Evolutionary conservation across 2,113 vertebrate species (phyloP).

Genomic region (Oreochromis tanganicae): DNA sequence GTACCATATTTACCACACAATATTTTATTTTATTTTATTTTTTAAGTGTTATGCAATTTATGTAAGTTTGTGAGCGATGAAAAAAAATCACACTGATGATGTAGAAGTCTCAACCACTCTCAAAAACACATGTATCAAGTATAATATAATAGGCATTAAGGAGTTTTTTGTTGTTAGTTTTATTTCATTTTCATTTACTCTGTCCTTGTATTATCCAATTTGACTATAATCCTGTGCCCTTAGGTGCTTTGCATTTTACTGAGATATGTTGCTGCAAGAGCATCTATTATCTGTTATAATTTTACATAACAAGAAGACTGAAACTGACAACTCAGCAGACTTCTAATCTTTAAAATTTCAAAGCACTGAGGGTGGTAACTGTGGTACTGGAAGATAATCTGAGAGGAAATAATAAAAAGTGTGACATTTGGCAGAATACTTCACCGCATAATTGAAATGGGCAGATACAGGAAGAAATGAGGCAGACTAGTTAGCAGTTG

Average conservation of each 20-base stretch:
- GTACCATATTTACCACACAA: not conserved
- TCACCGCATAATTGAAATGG: not conserved
- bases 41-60: not conserved
- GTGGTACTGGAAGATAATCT: not conserved
- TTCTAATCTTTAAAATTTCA: not conserved
- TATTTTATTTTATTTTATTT: not conserved
- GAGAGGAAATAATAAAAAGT: not conserved
- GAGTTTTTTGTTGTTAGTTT: not conserved
- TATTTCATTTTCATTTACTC: not conserved
- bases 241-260: not conserved
- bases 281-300: not conserved
- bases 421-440: not conserved
- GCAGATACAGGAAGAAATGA: not conserved
- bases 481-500: not conserved
- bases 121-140: not conserved
- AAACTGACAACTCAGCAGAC: not conserved
- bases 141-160: not conserved
- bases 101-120: not conserved
- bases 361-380: not conserved
- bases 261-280: not conserved
- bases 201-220: not conserved
- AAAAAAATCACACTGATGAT: not conserved
- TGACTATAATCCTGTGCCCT: not conserved
- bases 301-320: not conserved
- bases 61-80: fast-evolving